Evolutionary conservation across 2,113 vertebrate genomes (phyloP), one percentile per base, ranked within the genome.

Genomic region (Coregonus clupeaformis): DNA sequence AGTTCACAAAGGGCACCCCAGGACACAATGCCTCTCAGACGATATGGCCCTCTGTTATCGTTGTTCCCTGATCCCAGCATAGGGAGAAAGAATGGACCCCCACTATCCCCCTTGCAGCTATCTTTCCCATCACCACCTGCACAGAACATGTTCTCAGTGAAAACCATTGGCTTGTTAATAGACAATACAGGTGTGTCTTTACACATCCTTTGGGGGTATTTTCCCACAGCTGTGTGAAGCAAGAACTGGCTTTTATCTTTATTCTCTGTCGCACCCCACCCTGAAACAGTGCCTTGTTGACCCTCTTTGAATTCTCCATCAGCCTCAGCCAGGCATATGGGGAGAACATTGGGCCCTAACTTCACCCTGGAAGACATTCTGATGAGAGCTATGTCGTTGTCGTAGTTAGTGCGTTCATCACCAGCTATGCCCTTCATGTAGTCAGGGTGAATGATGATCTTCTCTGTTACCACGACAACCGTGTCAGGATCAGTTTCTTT

Each of bases 81-180:
- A 0, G 91, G 92, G n/a, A 47, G 13, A 30, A 93, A 85, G 4
- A 95, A 92, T 6, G 96, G 94, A 3, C 97, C 94, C 0, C 97
- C 97, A 0, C 95, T 96, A n/a, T 99, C 97, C 18, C 94, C 91
- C 0, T 72, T 0, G 68, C 97, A 98, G 79, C 95, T 97, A 81
- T 99, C 97, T 24, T 82, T 86, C 0, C 87, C 89, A 0, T 0
- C 0, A 0, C 72, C 88, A 5, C 97, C 97, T 6, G 96, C 97
- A 86, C 97, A 99, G 83, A 98, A 91, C 96, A 99, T 97, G 73
- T 98, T 99, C 1, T 91, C 18, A 0, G 95, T 96, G 86, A 95
- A 93, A 0, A 1, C 3, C 2, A 85, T 87, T 7, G 6, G 5
- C 0, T 12, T 9, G 0, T 24, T n/a, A 0, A 0, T 0, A 0